Base-by-base conservation (phyloP, 1,140 invertebrate genomes). In the Euura lappo region DNA sequence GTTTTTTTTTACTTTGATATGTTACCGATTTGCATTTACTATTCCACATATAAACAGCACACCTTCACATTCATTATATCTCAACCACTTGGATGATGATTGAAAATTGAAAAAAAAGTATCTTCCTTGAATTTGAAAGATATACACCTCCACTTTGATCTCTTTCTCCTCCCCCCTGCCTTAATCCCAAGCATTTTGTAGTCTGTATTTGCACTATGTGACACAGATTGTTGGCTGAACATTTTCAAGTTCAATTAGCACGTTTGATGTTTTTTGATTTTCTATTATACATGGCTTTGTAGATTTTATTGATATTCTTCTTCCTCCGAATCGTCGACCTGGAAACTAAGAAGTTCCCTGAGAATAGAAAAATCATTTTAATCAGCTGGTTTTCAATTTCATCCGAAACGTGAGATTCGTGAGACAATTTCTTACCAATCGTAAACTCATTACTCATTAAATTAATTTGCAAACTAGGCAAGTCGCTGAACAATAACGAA, bases 1-100 rank as follows among this genome's bases (percentile, higher is more conserved):
- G 6, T 51, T 51, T 51, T 60, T 65, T 70, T 74, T 28, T 71
- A 71, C 13, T 65, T 46, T 71, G 3, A 44, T 51, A n/a, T 28
- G 6, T 46, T 69, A 44, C 45, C 2, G 45, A 69, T 69, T 44
- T 69, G 45, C n/a, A n/a, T 44, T 4, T 69, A 69, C 45, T 44
- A 69, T 44, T 46, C 43, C 64, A 45, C 47, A 64, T 5, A 71
- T 42, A 71, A 71, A 47, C 43, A 69, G 6, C 46, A 60, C 0
- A 45, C 2, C 68, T n/a, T n/a, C 6, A n/a, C 6, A 70, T 45
- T n/a, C n/a, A n/a, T n/a, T 45, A 60, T 60, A 60, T 60, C n/a
- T 60, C 51, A 60, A n/a, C n/a, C 51, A 8, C 8, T 60, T 60
- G n/a, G 51, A 60, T 45, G 45, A n/a, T 45, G 47, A 45, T 46